Base-by-base conservation (phyloP, 92 coral and sea anemone genomes). In the Actinostola sp. region DNA sequence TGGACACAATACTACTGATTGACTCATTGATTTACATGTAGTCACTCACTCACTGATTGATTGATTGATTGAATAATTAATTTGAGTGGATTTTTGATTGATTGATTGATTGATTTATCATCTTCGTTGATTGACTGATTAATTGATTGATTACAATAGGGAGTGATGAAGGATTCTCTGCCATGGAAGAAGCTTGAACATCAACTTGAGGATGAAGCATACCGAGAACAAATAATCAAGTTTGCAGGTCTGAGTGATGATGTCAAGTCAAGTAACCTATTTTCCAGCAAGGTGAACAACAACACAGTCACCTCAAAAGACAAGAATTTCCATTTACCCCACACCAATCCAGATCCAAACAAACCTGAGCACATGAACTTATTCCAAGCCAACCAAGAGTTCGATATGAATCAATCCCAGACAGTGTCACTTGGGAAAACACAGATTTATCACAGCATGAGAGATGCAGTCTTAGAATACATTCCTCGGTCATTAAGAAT, bases 81-180 rank as follows among this genome's bases (percentile, higher is more conserved):
- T n/a, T n/a, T n/a, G n/a, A n/a, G n/a, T n/a, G n/a, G n/a, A n/a
- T n/a, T n/a, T n/a, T n/a, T n/a, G n/a, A n/a, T n/a, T n/a, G n/a
- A n/a, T n/a, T n/a, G n/a, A n/a, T n/a, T n/a, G n/a, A n/a, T n/a
- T n/a, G n/a, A n/a, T n/a, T n/a, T n/a, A n/a, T n/a, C n/a, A n/a
- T n/a, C n/a, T n/a, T n/a, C n/a, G n/a, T n/a, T n/a, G n/a, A n/a
- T n/a, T n/a, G n/a, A n/a, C n/a, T n/a, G 55, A 20, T 76, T 35
- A 13, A 2, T 34, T 9, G 1, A 30, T 32, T 30, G 61, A 44
- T 24, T 54, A 24, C 9, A 36, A 53, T 64, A 94, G 98, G 98
- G 98, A 27, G 99, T 95, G 1, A 76, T 95, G 93, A 95, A 87
- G 45, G 77, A 80, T 43, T 89, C 97, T 52, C 84, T 92, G 60